A percentile compares a stretch with the other conserved stretches of the same genome.
phyloP scores from a whole-genome alignment of 2,113 vertebrate species.

The Protobothrops mucrosquamatus region DNA sequence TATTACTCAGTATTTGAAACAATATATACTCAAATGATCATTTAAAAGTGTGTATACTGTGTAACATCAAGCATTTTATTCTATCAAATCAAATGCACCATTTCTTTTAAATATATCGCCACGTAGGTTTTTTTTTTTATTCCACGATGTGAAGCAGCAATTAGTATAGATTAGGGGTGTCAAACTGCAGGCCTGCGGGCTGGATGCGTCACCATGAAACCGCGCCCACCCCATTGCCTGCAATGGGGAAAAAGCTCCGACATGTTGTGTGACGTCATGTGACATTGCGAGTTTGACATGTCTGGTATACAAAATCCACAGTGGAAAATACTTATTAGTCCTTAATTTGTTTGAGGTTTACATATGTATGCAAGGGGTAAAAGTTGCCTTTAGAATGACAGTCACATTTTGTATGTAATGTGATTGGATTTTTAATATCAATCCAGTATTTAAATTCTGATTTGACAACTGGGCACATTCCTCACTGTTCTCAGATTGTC shows the following conservation, averaged over 20 bases:
- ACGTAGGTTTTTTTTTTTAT: background rate
- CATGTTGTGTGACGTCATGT: accelerated
- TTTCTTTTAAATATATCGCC: background rate
- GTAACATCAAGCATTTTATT: background rate
- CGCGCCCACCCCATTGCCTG: too few species aligned
- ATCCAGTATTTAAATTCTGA: constrained; percentile 1
- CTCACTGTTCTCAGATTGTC: background rate
- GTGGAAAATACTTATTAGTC: background rate
- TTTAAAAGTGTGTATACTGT: background rate
- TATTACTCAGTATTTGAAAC: constrained; percentile 9
- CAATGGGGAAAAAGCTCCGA: too few species aligned
- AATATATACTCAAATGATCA: background rate
- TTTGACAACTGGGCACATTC: background rate
- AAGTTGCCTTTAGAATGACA: background rate
- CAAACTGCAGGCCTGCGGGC: too few species aligned
- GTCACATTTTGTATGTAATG: background rate
- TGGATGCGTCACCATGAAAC: too few species aligned
- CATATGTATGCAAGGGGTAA: constrained; percentile 1
- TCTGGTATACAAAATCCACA: background rate
- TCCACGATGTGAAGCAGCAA: background rate
- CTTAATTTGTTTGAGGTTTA: constrained; percentile 13
- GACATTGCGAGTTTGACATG: too few species aligned
- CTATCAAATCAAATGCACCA: background rate
- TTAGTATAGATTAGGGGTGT: background rate
- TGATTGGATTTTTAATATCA: constrained; percentile 21